Base-by-base conservation (phyloP, 1,140 invertebrate genomes). In the Radopholus similis region DNA sequence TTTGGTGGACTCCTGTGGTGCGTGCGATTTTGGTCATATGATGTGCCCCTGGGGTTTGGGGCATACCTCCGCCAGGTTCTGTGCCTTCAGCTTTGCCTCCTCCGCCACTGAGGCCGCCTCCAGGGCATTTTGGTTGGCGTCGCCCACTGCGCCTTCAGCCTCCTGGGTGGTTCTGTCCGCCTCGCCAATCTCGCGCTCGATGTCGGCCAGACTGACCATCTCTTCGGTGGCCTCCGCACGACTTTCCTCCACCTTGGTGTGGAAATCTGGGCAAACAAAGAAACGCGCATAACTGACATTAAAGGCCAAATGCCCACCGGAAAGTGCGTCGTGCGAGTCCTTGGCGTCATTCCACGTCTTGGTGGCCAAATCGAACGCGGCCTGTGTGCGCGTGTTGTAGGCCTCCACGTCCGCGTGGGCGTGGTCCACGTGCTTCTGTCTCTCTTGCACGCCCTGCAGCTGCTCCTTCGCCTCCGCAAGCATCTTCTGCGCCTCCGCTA, bases 151-250 rank as follows among this genome's bases (percentile, higher is more conserved):
- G 3, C 28, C 35, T 34, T 77, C 69, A 21, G 77, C 72, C 18
- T 72, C 68, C 13, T n/a, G 34, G 13, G 76, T 71, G 9, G 38
- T 71, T 47, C 64, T 34, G 35, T 75, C 55, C 18, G 77, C 78
- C 21, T 72, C 59, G 4, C 57, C 30, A 21, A 80, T 73, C 49
- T 68, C 65, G 28, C 69, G 49, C 53, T 81, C 23, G 51, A 82
- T 81, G 4, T 69, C 65, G 9, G 28, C 30, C 4, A 81, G 49
- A 35, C 72, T 59, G 37, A 71, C 67, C 32, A 81, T 55, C 35
- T 76, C 71, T 21, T 66, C 64, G 9, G 76, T 30, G n/a, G 78
- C 78, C 15, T 78, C 78, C 26, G 51, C 73, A 53, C 80, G 79
- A 8, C 64, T 74, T 38, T 74, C 58, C 26, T 82, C 73, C n/a